A percentile compares a stretch with the other conserved stretches of the same genome.
Conservation (phyloP, 2,113 vertebrate genomes). For the Amazona guildingii region DNA sequence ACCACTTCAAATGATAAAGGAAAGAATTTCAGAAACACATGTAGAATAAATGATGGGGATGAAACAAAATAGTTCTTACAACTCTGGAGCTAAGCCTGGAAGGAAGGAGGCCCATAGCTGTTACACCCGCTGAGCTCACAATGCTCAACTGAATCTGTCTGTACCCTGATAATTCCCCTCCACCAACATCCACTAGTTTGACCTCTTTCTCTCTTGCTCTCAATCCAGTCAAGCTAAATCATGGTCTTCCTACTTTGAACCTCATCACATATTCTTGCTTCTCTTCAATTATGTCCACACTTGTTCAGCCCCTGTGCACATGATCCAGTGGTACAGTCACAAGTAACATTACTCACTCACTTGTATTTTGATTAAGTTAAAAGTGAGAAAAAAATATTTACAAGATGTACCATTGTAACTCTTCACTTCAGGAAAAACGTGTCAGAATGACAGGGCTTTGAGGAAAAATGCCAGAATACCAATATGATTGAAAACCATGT, state of each 20-base stretch:
- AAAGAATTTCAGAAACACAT: background rate
- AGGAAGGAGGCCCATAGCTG: background rate
- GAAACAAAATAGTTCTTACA: background rate
- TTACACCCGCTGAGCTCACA: background rate
- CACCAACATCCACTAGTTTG: background rate
- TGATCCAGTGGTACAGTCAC: background rate
- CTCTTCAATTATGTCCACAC: background rate
- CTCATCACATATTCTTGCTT: background rate
- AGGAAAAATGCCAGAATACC: background rate
- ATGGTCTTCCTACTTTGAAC: background rate
- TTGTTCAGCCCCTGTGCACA: background rate
- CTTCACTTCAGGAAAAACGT: background rate
- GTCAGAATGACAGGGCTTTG: background rate
- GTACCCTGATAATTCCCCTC: background rate
- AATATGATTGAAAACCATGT: background rate
- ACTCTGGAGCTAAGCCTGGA: background rate
- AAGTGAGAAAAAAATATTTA: background rate
- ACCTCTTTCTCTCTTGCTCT: background rate
- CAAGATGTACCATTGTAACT: background rate
- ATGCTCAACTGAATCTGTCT: background rate
- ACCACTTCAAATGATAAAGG: background rate
- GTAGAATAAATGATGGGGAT: background rate
- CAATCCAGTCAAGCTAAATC: background rate
- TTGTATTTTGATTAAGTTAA: background rate
- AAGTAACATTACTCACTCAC: background rate